Evolutionary conservation across 2,888 invertebrate genomes (phyloP), one percentile per base, ranked within the genome.

Genomic region (Cylloceria caligata): DNA sequence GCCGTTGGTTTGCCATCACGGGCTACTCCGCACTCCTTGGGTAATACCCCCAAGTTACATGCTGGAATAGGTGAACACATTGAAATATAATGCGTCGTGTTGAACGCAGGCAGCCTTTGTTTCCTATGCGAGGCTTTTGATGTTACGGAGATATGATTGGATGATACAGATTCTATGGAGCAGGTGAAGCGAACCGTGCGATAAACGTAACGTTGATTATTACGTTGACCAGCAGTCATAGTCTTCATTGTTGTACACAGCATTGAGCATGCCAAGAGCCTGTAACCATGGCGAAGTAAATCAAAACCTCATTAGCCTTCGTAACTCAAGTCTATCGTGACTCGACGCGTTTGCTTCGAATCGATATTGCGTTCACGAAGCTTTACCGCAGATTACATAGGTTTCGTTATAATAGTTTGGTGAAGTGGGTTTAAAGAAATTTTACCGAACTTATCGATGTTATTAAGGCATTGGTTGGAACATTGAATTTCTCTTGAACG

Each of bases 281-380:
- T 49, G 49, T 30, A 34, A 57, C 74, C n/a, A 72, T 47, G 45
- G 55, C 75, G 76, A 84, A 74, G 83, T 80, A 77, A 84, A 84
- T 83, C 83, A 83, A 84, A 83, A 83, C 72, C 78, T 80, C 81
- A 83, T 84, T 80, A 85, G 82, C 72, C 62, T 78, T 47, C 73
- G 68, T 74, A 78, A 80, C 74, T 83, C 76, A 65, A 80, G 69
- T 77, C 68, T 81, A 77, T 80, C 83, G 79, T 83, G 85, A 83
- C 81, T 79, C 72, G 65, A 34, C 34, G 60, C 62, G 57, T 52
- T 55, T 16, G 67, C 60, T 55, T 27, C 62, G 42, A 80, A 80
- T 75, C 80, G 75, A 80, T 75, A 62, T 71, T 62, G 36, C 52
- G 36, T 57, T 42, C 39, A 16, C 69, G 52, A 55, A 57, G 69